Percentiles rank a stretch among this genome's conserved stretches.
phyloP scores from a whole-genome alignment of 2,797 vertebrate species.

The Danio kyathit region DNA sequence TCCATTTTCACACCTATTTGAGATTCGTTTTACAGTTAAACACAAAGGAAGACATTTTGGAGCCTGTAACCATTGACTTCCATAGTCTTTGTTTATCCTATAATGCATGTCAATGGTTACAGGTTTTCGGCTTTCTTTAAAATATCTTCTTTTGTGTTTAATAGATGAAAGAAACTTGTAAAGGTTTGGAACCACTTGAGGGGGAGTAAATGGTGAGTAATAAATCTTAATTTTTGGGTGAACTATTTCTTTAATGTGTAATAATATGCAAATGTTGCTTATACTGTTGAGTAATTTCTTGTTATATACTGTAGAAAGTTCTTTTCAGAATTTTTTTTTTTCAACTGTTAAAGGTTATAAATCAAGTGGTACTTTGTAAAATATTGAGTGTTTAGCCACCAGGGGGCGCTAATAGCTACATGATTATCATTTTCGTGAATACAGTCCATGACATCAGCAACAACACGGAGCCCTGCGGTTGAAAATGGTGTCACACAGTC shows the following conservation, averaged over 20 bases:
- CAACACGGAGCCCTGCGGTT: conserved; percentile 19
- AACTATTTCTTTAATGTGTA: too few relatives aligned
- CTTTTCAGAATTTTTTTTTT: too few relatives aligned
- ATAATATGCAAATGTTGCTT: background rate
- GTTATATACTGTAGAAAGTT: too few relatives aligned
- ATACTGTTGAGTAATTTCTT: background rate
- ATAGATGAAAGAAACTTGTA: too few relatives aligned
- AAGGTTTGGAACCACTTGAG: too few relatives aligned
- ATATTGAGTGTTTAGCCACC: conserved; percentile 18
- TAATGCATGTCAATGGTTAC: too few relatives aligned
- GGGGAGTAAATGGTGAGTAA: too few relatives aligned
- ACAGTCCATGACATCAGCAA: conserved; percentile 35
- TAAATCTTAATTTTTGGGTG: too few relatives aligned
- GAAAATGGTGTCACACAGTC: conserved; percentile 33
- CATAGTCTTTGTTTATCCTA: background rate
- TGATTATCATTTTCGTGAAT: conserved; percentile 26
- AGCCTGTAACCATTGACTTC: background rate
- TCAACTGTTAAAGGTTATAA: background rate
- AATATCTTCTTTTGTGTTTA: too few relatives aligned
- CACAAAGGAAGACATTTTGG: background rate
- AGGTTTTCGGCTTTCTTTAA: too few relatives aligned
- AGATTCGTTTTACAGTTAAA: too few relatives aligned
- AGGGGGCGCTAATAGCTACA: background rate
- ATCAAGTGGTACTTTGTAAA: background rate
- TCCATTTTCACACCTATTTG: too few relatives aligned